These are phyloP conservation scores for Ptiloglossa arizonensis DNA, from an alignment of 1,140 invertebrate species.

Conservation along the genomic window DNA sequence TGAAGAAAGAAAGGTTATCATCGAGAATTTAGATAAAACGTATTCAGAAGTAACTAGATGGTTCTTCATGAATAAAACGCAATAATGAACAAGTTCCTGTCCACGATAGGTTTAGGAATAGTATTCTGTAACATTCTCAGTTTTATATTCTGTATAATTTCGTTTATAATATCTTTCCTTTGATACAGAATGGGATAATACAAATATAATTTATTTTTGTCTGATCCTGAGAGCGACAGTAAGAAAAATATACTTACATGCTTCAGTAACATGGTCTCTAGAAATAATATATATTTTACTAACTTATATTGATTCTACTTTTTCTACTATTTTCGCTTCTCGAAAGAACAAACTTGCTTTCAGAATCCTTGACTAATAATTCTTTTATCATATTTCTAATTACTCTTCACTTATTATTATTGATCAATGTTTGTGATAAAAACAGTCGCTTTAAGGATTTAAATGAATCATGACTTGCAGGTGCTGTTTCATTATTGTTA, in stretches of 20 bases:
- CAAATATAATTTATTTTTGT: not conserved
- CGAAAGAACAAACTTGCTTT: too few species aligned
- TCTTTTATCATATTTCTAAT: too few species aligned
- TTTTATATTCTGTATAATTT: not conserved
- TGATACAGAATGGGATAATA: not conserved
- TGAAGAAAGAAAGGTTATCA: too few species aligned
- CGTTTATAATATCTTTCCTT: not conserved
- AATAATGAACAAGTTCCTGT: not conserved
- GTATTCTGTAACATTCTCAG: not conserved
- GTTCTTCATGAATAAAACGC: not conserved
- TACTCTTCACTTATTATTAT: not conserved
- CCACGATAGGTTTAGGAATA: not conserved
- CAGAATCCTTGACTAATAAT: too few species aligned
- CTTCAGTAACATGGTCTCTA: not conserved
- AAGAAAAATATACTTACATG: not conserved
- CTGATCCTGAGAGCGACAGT: not conserved
- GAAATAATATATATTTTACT: not conserved
- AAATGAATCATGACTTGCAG: not conserved
- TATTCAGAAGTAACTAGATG: too few species aligned
- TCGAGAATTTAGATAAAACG: too few species aligned
- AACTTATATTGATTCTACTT: not conserved
- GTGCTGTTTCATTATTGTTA: slow-evolving; percentile 2
- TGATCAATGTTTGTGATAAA: not conserved
- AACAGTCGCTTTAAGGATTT: not conserved
- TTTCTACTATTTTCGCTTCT: too few species aligned